phyloP scores from a whole-genome alignment of 2,888 invertebrate genomes.

The Cacoxenus indagator region DNA sequence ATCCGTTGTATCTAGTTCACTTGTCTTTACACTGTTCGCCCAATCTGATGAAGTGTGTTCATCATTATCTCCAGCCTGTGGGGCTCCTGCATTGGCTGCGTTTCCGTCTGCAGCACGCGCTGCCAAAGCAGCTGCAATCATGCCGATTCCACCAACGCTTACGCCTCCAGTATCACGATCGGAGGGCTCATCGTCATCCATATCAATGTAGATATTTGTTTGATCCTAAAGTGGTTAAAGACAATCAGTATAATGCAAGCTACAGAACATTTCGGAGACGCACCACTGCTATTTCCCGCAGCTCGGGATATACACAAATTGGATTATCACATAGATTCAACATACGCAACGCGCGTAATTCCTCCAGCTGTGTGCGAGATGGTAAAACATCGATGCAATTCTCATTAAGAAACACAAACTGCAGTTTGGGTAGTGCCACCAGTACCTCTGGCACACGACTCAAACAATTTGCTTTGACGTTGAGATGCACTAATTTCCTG shows the following conservation, averaged over 20 bases:
- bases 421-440: slow-evolving; percentile 71
- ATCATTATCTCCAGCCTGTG: slow-evolving; percentile 32
- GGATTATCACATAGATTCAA: slow-evolving; percentile 74
- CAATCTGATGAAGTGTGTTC: slow-evolving; percentile 73
- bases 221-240: slow-evolving; percentile 33
- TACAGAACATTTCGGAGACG: background rate
- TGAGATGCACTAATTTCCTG: slow-evolving; percentile 75
- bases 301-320: slow-evolving; percentile 52
- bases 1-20: slow-evolving; percentile 75
- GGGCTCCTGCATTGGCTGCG: slow-evolving; percentile 23
- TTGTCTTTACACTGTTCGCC: slow-evolving; percentile 76
- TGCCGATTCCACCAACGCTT: background rate
- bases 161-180: too few species aligned
- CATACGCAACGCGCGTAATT: slow-evolving; percentile 71
- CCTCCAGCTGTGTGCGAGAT: slow-evolving; percentile 39
- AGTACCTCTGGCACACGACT: slow-evolving; percentile 72
- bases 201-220: slow-evolving; percentile 45
- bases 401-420: slow-evolving; percentile 73
- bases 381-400: slow-evolving; percentile 68
- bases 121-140: background rate
- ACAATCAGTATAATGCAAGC: background rate
- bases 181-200: slow-evolving; percentile 7
- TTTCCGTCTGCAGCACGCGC: background rate
- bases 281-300: slow-evolving; percentile 45
- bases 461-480: slow-evolving; percentile 75